Percentiles rank a stretch among this genome's conserved stretches.
These are phyloP conservation scores for Camponotus vicinus DNA, from an alignment of 1,140 invertebrate genomes.

Conservation along the genomic window DNA sequence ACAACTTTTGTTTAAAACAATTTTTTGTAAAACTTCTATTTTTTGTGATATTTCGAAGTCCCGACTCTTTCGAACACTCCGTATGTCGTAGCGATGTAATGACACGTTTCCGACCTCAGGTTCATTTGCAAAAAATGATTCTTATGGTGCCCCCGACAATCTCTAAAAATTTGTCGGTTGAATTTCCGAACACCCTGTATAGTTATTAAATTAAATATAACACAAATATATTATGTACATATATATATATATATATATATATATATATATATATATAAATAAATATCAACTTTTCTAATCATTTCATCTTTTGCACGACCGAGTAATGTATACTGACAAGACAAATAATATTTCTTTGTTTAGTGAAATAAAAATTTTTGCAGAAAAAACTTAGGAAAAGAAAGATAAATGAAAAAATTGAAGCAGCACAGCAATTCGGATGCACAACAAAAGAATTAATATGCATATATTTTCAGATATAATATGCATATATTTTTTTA, in stretches of 20 bases:
- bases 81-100: too few species aligned
- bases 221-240: neutral
- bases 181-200: too few species aligned
- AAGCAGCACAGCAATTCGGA: neutral
- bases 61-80: too few species aligned
- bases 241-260: too few species aligned
- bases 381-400: neutral
- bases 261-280: constrained; percentile 12
- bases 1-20: too few species aligned
- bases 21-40: too few species aligned
- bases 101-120: too few species aligned
- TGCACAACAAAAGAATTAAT: neutral
- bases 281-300: constrained; percentile 14
- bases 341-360: neutral
- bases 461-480: neutral
- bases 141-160: too few species aligned
- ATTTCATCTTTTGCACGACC: neutral
- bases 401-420: constrained; percentile 3
- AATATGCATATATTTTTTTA: constrained; percentile 22
- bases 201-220: neutral
- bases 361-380: constrained; percentile 14
- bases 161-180: too few species aligned
- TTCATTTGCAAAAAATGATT: too few species aligned
- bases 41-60: too few species aligned
- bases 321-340: neutral